These are phyloP conservation scores for Zingel zingel DNA, from an alignment of 2,113 vertebrate genomes.

Conservation along the genomic window DNA sequence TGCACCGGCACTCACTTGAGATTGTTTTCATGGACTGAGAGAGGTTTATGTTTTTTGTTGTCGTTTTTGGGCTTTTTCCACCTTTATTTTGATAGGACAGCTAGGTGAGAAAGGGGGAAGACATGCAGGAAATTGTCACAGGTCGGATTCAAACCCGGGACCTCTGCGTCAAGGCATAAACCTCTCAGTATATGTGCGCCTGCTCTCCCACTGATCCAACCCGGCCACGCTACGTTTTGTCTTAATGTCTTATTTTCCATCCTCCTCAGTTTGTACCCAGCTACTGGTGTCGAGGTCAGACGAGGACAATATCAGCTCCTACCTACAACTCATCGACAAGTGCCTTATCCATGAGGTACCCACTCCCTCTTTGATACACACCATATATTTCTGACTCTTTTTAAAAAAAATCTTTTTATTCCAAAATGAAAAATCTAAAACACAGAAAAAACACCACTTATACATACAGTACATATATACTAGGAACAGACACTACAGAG, in stretches of 20 bases:
- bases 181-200: too few species aligned
- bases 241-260: not conserved
- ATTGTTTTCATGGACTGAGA: not conserved
- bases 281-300: conserved; percentile 97
- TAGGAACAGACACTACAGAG: not conserved
- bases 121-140: too few species aligned
- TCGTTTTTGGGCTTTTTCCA: too few species aligned
- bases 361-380: conserved; percentile 17
- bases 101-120: too few species aligned
- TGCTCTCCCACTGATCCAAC: too few species aligned
- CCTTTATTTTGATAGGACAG: too few species aligned
- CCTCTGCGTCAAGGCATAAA: too few species aligned
- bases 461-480: not conserved
- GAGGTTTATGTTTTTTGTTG: too few species aligned
- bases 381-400: not conserved
- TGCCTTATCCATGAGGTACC: conserved; percentile 97
- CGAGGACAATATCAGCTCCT: conserved; percentile 98
- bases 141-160: too few species aligned
- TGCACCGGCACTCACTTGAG: not conserved
- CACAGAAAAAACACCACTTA: not conserved
- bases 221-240: not conserved
- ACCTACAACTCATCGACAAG: conserved; percentile 98
- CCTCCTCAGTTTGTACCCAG: conserved; percentile 93
- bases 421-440: not conserved
- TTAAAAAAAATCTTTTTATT: not conserved